Conservation (phyloP, 2,113 vertebrate species). For the Perca schrenkii region DNA sequence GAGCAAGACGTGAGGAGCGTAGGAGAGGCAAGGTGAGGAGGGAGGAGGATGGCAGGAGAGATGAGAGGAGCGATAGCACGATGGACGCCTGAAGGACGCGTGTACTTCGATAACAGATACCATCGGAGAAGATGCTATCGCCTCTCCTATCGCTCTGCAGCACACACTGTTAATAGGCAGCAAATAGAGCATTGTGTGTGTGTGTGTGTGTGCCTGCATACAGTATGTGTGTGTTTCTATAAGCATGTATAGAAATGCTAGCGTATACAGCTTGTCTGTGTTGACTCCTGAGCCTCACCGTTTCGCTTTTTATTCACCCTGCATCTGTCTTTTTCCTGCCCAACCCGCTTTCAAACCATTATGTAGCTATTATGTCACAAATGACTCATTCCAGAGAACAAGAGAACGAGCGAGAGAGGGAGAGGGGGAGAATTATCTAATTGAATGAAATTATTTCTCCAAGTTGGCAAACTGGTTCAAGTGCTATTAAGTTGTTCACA, state of each 20-base stretch:
- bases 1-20: slow-evolving; percentile 24
- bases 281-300: slow-evolving; percentile 37
- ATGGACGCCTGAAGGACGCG: slow-evolving; percentile 82
- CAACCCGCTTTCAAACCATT: slow-evolving; percentile 73
- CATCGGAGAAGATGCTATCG: slow-evolving; percentile 79
- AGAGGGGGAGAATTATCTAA: slow-evolving; percentile 73
- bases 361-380: slow-evolving; percentile 78
- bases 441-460: slow-evolving; percentile 82
- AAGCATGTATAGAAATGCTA: slow-evolving; percentile 16
- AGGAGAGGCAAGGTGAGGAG: slow-evolving; percentile 67
- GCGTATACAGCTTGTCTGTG: slow-evolving; percentile 6
- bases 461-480: slow-evolving; percentile 81
- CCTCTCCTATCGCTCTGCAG: slow-evolving; percentile 67
- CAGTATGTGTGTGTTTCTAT: slow-evolving; percentile 27
- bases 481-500: slow-evolving; percentile 80
- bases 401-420: slow-evolving; percentile 56
- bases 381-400: slow-evolving; percentile 76
- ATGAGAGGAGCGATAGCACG: slow-evolving; percentile 79
- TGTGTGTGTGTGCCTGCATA: not conserved
- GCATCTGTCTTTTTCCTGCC: slow-evolving; percentile 73
- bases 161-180: slow-evolving; percentile 80
- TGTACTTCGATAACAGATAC: slow-evolving; percentile 83
- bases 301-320: slow-evolving; percentile 57
- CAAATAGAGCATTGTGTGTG: slow-evolving; percentile 62
- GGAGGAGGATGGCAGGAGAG: slow-evolving; percentile 69